Evolutionary conservation across 2,113 vertebrate species (phyloP).

Genomic region (Hystrix cristata): DNA sequence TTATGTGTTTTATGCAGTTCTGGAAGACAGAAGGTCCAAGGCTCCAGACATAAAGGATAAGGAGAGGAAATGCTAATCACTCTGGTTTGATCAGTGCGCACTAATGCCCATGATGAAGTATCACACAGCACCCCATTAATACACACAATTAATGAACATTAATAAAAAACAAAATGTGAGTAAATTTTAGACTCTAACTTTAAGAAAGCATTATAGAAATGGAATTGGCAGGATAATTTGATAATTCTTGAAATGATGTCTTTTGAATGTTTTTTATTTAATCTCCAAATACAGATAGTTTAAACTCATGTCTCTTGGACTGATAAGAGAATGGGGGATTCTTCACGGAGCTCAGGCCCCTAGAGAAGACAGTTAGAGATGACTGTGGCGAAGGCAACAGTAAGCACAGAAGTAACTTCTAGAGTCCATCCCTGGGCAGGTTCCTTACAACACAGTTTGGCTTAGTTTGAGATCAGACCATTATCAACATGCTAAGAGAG

Average conservation of each 20-base stretch:
- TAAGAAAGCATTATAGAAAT: neutral
- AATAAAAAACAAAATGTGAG: neutral
- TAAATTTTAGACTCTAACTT: slow-evolving; percentile 1
- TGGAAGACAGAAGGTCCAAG: neutral
- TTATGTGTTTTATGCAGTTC: neutral
- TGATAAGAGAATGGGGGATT: neutral
- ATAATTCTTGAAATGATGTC: neutral
- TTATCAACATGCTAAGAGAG: neutral
- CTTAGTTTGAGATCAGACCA: neutral
- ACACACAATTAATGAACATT: neutral
- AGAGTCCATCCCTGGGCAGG: neutral
- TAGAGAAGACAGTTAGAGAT: neutral
- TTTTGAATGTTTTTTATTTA: slow-evolving; percentile 8
- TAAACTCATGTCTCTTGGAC: neutral
- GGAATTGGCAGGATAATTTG: neutral
- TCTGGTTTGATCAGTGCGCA: neutral
- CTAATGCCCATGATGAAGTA: no score
- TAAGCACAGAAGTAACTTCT: neutral
- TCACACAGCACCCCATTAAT: no score
- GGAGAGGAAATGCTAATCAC: neutral
- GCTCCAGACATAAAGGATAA: neutral
- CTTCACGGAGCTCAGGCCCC: neutral
- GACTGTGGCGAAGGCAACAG: neutral
- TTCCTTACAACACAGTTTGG: neutral
- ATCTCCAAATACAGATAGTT: neutral